phyloP scores from a whole-genome alignment of 2,888 invertebrate genomes.

The Machimus atricapillus region DNA sequence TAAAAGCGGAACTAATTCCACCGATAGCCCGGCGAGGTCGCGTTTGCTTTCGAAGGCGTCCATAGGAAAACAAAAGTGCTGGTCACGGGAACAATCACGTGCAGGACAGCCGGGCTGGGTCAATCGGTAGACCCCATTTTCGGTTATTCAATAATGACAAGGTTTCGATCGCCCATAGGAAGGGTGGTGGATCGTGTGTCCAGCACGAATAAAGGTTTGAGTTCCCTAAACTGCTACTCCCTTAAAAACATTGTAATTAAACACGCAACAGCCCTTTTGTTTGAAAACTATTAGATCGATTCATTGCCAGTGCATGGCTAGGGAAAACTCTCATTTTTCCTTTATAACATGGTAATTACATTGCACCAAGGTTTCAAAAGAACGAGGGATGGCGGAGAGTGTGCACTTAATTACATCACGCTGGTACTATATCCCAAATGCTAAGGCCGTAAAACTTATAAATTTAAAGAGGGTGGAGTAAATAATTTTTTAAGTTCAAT shows the following conservation, averaged over 20 bases:
- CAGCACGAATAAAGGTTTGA: neutral
- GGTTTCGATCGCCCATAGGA: neutral
- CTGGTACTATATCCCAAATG: neutral
- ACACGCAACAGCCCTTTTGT: constrained; percentile 20
- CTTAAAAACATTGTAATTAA: constrained; percentile 3
- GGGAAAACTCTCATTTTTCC: neutral
- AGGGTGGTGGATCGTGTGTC: neutral
- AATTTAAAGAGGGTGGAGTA: neutral
- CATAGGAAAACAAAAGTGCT: neutral
- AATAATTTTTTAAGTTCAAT: neutral
- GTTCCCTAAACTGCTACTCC: neutral
- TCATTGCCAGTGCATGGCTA: neutral
- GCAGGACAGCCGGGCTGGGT: neutral
- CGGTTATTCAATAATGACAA: neutral
- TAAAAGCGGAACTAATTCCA: constrained; percentile 31
- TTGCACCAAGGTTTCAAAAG: neutral
- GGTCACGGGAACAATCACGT: constrained; percentile 26
- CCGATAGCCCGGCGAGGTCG: neutral
- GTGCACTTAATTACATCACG: neutral
- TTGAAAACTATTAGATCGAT: neutral
- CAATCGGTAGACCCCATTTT: neutral
- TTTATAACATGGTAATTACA: neutral
- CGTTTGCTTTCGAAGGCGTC: neutral
- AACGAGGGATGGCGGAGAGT: neutral
- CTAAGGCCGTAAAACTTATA: neutral